Evolutionary conservation across 2,113 vertebrate genomes (phyloP).

Genomic region (Anarhynchus alexandrinus): DNA sequence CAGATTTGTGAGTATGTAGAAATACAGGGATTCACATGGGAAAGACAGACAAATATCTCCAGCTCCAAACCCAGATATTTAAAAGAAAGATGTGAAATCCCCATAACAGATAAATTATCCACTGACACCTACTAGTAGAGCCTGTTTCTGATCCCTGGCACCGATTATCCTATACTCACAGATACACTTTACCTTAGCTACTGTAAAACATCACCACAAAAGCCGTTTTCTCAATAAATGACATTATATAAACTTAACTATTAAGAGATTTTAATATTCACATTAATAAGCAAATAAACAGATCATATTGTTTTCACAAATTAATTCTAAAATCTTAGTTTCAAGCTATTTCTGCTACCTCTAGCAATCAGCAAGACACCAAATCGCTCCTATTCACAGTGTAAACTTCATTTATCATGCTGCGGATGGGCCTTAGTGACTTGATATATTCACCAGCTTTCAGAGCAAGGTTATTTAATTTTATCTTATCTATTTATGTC

Average conservation of each 20-base stretch:
- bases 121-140: neutral
- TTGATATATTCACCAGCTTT: constrained; percentile 44
- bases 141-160: neutral
- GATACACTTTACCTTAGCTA: neutral
- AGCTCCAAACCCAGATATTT: neutral
- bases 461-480: constrained; percentile 48
- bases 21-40: neutral
- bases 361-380: constrained; percentile 33
- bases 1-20: neutral
- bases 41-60: neutral
- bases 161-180: neutral
- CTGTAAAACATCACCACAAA: neutral
- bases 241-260: neutral
- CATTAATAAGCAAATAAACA: constrained; percentile 28
- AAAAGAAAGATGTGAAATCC: neutral
- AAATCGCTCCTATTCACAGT: neutral
- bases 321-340: neutral
- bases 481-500: constrained; percentile 15
- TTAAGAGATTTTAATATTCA: constrained; percentile 15
- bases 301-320: neutral
- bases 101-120: neutral
- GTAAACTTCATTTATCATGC: constrained; percentile 8
- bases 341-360: constrained; percentile 31
- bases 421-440: neutral
- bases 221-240: constrained; percentile 18